Base-by-base conservation (phyloP, 2,113 vertebrate genomes). In the Megalops atlanticus region DNA sequence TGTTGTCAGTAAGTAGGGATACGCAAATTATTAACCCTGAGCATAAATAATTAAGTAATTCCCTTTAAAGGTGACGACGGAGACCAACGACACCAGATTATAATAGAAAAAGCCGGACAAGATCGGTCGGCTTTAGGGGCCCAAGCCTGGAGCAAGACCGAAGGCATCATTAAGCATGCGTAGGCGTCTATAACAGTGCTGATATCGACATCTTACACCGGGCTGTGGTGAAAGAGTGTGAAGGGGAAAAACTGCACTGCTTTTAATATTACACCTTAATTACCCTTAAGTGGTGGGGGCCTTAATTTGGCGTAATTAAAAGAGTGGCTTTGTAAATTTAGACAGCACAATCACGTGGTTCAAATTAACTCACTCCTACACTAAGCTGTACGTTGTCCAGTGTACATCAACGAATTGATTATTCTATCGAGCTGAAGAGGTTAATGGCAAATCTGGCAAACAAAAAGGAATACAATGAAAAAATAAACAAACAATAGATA, bases 401-500 rank as follows among this genome's bases (percentile, higher is more conserved):
- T n/a, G n/a, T n/a, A n/a, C n/a, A n/a, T n/a, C n/a, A n/a, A n/a
- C n/a, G n/a, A n/a, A n/a, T n/a, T n/a, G n/a, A n/a, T n/a, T n/a
- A n/a, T n/a, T n/a, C n/a, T n/a, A n/a, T n/a, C n/a, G n/a, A n/a
- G n/a, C n/a, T n/a, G n/a, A n/a, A n/a, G n/a, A n/a, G n/a, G n/a
- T n/a, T n/a, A n/a, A n/a, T n/a, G n/a, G 45, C 45, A 49, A 49
- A 49, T 49, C 16, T 49, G 45, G 8, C 8, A 49, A 16, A 49
- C 45, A 16, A 49, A 49, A 49, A 49, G 16, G 8, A 49, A 49
- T 16, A 49, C 8, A 49, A 49, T 49, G 45, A 49, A 49, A 49
- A 16, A n/a, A n/a, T 11, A 35, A 71, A 71, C 45, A 16, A 49
- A 16, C 21, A 1, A 0, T 0, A 76, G 39, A 4, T 0, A n/a